Percentiles rank a stretch among this genome's conserved stretches.
Evolutionary conservation across 1,140 invertebrate genomes (phyloP).

Genomic region (Sitobion miscanthi): DNA sequence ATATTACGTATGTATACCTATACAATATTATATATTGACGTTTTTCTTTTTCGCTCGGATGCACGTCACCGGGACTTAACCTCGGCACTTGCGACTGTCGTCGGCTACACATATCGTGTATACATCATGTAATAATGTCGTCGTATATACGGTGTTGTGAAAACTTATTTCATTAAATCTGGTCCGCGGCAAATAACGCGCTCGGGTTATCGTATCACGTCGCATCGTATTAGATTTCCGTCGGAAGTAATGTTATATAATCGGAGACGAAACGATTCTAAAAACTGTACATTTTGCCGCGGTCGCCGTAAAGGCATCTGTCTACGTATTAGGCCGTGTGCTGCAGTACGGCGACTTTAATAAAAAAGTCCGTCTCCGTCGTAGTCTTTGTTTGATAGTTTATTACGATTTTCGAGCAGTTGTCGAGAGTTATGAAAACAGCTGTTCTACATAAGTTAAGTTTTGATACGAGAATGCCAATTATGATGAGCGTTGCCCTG

Average conservation of each 20-base stretch:
- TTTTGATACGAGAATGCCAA: not conserved
- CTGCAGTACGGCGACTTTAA: not conserved
- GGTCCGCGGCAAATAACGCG: not conserved
- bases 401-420: not conserved
- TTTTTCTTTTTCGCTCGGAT: not conserved
- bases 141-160: not conserved
- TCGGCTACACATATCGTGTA: not conserved
- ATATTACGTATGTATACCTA: not conserved
- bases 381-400: not conserved
- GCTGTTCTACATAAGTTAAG: not conserved
- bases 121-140: not conserved
- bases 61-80: not conserved
- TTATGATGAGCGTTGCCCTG: not conserved
- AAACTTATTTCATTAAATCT: slow-evolving; percentile 19
- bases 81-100: not conserved
- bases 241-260: not conserved
- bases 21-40: not conserved
- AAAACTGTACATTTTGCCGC: not conserved
- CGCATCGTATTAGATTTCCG: not conserved
- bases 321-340: not conserved
- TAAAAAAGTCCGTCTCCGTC: not conserved
- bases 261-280: not conserved
- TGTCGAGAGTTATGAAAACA: not conserved
- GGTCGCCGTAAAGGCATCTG: not conserved
- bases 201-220: not conserved